Percentiles rank a stretch among this genome's conserved stretches.
Evolutionary conservation across 2,797 vertebrate species (phyloP).

Genomic region (Momotus momota): DNA sequence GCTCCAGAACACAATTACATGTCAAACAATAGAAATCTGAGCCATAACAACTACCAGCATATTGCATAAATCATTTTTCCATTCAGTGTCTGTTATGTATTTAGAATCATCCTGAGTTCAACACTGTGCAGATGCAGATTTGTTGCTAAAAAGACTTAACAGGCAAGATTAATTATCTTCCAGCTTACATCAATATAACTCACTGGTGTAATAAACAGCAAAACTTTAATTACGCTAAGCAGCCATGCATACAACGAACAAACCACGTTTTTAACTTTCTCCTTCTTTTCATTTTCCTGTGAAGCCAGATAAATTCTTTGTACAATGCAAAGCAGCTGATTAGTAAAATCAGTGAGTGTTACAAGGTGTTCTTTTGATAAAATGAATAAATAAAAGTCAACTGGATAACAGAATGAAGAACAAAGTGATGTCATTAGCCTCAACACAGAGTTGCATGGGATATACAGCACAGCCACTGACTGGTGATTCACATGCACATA

Average conservation of each 20-base stretch:
- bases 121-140: neutral
- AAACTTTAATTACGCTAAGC: neutral
- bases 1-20: neutral
- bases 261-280: neutral
- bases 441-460: neutral
- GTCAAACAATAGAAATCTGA: neutral
- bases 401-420: neutral
- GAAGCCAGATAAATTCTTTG: neutral
- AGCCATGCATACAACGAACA: neutral
- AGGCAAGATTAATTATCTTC: neutral
- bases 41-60: neutral
- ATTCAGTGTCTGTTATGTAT: neutral
- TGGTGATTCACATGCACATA: neutral
- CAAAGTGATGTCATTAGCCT: neutral
- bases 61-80: neutral
- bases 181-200: neutral
- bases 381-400: neutral
- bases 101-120: neutral
- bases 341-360: neutral
- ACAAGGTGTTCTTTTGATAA: neutral
- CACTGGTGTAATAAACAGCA: neutral
- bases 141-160: neutral
- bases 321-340: neutral
- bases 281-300: neutral
- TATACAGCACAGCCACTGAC: neutral